These are phyloP conservation scores for Watsonalla cultraria DNA, from an alignment of 2,888 invertebrate species.

Conservation along the genomic window DNA sequence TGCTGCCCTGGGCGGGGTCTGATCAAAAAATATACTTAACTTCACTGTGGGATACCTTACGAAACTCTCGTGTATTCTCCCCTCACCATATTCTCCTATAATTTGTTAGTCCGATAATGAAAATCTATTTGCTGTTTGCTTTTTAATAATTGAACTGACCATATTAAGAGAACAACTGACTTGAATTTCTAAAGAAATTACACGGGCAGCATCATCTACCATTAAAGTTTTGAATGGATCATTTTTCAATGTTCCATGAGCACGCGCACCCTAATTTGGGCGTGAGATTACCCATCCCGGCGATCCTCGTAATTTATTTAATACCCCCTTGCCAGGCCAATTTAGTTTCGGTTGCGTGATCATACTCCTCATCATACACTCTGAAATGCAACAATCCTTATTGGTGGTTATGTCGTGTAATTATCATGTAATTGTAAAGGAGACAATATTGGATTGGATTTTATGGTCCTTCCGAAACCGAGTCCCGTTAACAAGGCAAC, in stretches of 20 bases:
- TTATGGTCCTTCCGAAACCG: background rate
- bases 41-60: slow-evolving; percentile 31
- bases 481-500: too few species aligned
- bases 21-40: slow-evolving; percentile 20
- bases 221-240: background rate
- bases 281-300: slow-evolving; percentile 35
- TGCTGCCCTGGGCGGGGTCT: slow-evolving; percentile 39
- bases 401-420: background rate
- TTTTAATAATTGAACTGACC: too few species aligned
- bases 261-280: slow-evolving; percentile 31
- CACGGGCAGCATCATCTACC: background rate
- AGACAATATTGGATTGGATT: background rate
- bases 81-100: background rate
- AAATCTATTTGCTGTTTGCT: too few species aligned
- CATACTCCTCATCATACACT: background rate
- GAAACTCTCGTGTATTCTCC: slow-evolving; percentile 4
- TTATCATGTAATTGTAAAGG: background rate
- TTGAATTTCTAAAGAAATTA: background rate
- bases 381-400: background rate
- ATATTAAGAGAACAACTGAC: background rate
- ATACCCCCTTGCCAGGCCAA: slow-evolving; percentile 8
- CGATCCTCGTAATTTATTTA: slow-evolving; percentile 50
- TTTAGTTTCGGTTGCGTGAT: background rate
- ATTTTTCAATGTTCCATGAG: slow-evolving; percentile 20
- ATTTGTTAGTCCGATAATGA: background rate